Evolutionary conservation across 2,113 vertebrate genomes (phyloP).

Genomic region (Solea senegalensis): DNA sequence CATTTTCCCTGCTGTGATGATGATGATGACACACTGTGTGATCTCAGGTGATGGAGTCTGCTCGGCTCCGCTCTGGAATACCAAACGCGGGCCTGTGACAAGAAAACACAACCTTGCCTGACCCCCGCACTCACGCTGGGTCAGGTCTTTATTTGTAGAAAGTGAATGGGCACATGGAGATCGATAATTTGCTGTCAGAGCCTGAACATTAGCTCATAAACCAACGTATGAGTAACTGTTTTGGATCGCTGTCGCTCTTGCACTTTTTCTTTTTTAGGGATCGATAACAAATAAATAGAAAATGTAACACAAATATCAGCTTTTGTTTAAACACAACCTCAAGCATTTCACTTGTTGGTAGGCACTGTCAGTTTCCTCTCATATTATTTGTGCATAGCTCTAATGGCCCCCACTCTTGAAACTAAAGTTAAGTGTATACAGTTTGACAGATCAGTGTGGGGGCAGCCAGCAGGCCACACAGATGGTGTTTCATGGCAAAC

Average conservation of each 20-base stretch:
- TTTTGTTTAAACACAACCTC: neutral
- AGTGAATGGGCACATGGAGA: neutral
- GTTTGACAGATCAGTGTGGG: constrained; percentile 52
- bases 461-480: constrained; percentile 44
- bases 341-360: neutral
- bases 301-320: neutral
- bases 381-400: neutral
- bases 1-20: neutral
- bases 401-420: constrained; percentile 6
- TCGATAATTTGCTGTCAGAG: neutral
- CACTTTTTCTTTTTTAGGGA: no score
- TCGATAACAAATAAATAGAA: neutral
- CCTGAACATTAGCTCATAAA: neutral
- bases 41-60: neutral
- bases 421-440: constrained; percentile 22
- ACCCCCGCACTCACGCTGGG: neutral
- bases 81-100: neutral
- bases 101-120: neutral
- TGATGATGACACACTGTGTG: neutral
- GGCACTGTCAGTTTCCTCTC: constrained; percentile 4
- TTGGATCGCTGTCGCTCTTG: neutral
- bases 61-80: no score
- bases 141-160: neutral
- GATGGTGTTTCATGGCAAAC: constrained; percentile 53
- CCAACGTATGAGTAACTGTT: neutral